phyloP scores from a whole-genome alignment of 2,888 invertebrate genomes.

The Imbricaverruca yamaguchii region DNA sequence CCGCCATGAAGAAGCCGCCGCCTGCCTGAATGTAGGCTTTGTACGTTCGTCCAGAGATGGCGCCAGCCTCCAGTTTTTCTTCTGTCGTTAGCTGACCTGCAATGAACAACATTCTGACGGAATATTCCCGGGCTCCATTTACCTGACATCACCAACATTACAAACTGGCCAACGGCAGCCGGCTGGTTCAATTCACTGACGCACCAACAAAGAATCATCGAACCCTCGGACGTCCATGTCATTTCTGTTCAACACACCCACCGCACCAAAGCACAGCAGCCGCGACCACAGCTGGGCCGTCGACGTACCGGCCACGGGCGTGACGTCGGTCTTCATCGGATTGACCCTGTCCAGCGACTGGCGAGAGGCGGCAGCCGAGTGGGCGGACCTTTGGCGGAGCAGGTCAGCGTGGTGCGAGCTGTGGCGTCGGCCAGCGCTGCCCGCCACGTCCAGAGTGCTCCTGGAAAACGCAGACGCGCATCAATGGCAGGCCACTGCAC shows the following conservation, averaged over 20 bases:
- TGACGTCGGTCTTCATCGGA: background rate
- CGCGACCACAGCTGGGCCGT: background rate
- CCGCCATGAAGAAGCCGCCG: conserved; percentile 45
- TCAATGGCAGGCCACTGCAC: no score
- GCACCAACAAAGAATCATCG: no score
- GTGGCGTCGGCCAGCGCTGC: background rate
- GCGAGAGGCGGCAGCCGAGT: background rate
- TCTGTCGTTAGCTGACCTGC: conserved; percentile 39
- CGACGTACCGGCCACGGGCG: background rate
- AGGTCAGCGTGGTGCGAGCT: background rate
- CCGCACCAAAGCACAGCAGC: no score
- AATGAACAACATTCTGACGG: background rate
- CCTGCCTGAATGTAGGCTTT: conserved; percentile 48
- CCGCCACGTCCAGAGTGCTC: background rate
- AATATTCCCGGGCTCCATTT: no score
- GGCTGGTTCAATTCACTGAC: no score
- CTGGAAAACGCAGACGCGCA: background rate
- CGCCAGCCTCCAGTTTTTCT: conserved; percentile 41
- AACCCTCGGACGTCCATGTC: no score
- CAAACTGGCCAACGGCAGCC: background rate
- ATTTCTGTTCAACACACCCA: no score
- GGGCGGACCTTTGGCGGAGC: background rate
- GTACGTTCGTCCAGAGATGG: conserved; percentile 44
- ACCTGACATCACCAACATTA: conserved; percentile 1
- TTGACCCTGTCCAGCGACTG: conserved; percentile 8